Percentiles rank a stretch among this genome's conserved stretches.
Conservation (phyloP, 2,888 invertebrate species). For the Nysson spinosus region DNA sequence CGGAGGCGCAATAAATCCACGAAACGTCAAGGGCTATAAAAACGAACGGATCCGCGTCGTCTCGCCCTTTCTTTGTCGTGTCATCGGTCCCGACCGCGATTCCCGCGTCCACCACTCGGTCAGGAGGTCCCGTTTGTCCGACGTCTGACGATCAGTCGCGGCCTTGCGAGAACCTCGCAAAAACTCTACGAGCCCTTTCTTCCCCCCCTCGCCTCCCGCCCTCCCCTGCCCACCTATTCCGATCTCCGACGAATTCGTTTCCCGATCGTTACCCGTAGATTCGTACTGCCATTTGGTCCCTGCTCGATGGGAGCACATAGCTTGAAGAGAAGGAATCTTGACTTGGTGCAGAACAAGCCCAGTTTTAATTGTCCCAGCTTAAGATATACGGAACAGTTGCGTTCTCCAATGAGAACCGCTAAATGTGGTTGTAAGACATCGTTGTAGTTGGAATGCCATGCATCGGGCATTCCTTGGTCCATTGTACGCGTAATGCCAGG, state of each 20-base stretch:
- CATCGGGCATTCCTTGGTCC: conserved; percentile 23
- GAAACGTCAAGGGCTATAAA: conserved; percentile 55
- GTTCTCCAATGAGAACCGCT: too few relatives aligned
- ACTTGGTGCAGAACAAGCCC: too few relatives aligned
- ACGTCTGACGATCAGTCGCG: conserved; percentile 59
- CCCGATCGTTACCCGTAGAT: too few relatives aligned
- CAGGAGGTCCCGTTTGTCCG: conserved; percentile 55
- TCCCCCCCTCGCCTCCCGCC: not conserved
- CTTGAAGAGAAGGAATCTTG: too few relatives aligned
- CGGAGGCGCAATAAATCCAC: conserved; percentile 55
- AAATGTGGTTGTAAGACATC: too few relatives aligned
- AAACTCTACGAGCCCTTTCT: conserved; percentile 48
- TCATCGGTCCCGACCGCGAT: conserved; percentile 21
- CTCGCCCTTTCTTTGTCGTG: conserved; percentile 55
- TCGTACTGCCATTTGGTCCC: too few relatives aligned
- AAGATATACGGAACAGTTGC: too few relatives aligned
- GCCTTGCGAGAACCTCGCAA: conserved; percentile 62
- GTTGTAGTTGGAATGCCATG: too few relatives aligned
- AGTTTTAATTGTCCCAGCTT: too few relatives aligned
- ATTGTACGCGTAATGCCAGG: conserved; percentile 37
- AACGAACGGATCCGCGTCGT: conserved; percentile 49
- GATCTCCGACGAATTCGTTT: conserved; percentile 12
- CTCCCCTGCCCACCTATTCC: not conserved
- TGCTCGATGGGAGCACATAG: too few relatives aligned
- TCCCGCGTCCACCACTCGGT: conserved; percentile 49